Conservation (phyloP, 2,888 invertebrate species). For the Eilema depressum region DNA sequence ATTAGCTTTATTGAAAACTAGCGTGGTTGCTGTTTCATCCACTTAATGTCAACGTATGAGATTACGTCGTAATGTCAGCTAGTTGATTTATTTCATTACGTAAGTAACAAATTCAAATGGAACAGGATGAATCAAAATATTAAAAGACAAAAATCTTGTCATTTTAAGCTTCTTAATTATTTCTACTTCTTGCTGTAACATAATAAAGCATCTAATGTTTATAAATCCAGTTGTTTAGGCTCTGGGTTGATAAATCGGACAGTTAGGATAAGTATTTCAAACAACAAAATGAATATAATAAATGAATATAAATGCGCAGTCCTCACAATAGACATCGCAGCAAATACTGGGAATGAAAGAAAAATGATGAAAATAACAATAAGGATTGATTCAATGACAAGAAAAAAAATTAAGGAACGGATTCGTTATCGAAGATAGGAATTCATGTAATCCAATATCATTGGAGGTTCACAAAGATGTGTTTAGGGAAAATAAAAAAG, state of each 20-base stretch:
- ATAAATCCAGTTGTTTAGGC: not conserved
- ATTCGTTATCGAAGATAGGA: slow-evolving; percentile 31
- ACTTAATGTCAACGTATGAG: slow-evolving; percentile 48
- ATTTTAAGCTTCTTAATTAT: not conserved
- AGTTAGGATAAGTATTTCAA: not conserved
- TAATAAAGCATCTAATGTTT: not conserved
- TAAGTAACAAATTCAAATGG: not conserved
- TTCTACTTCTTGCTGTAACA: not conserved
- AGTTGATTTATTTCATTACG: not conserved
- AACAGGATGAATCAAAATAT: not conserved
- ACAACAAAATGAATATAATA: slow-evolving; percentile 9
- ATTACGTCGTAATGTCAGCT: slow-evolving; percentile 27
- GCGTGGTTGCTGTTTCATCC: slow-evolving; percentile 45
- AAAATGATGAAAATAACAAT: slow-evolving; percentile 25
- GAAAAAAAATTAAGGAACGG: slow-evolving; percentile 34
- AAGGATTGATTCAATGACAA: slow-evolving; percentile 30
- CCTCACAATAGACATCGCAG: slow-evolving; percentile 14
- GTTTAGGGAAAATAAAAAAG: slow-evolving; percentile 32
- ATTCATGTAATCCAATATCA: slow-evolving; percentile 47
- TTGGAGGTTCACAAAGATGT: slow-evolving; percentile 36
- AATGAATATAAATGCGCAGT: slow-evolving; percentile 25
- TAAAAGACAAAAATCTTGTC: not conserved
- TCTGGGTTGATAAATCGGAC: not conserved
- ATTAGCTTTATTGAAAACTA: slow-evolving; percentile 55
- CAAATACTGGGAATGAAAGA: slow-evolving; percentile 15